Evolutionary conservation across 2,797 vertebrate species (phyloP).

Genomic region (Bradypodion ventrale): DNA sequence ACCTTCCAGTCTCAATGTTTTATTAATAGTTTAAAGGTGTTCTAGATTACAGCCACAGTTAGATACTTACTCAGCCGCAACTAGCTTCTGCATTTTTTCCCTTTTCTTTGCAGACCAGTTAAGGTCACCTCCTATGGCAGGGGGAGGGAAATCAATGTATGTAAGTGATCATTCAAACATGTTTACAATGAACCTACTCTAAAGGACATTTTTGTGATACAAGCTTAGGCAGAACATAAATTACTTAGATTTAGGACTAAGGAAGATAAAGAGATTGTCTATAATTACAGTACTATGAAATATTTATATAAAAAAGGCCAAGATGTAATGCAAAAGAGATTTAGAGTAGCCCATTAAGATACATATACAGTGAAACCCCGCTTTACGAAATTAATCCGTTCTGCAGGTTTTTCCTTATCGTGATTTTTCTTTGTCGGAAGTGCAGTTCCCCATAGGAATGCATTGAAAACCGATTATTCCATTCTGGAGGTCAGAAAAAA

Average conservation of each 20-base stretch:
- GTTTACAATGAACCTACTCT: background rate
- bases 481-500: too few relatives aligned
- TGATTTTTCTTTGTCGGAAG: too few relatives aligned
- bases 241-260: background rate
- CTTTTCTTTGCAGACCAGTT: slow-evolving; percentile 87
- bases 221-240: background rate
- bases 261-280: background rate
- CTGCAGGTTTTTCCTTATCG: too few relatives aligned
- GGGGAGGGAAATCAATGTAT: background rate
- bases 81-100: slow-evolving; percentile 79
- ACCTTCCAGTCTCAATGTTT: background rate
- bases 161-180: background rate
- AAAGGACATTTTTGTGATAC: background rate
- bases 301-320: background rate
- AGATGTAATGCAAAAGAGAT: background rate
- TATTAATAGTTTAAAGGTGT: background rate
- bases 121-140: slow-evolving; percentile 85
- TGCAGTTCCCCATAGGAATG: too few relatives aligned
- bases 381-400: too few relatives aligned
- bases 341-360: background rate
- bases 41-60: background rate
- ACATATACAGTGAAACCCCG: too few relatives aligned
- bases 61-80: slow-evolving; percentile 85
- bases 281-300: background rate
- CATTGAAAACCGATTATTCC: too few relatives aligned